Base-by-base conservation (phyloP, 2,797 vertebrate genomes). In the Danio albolineatus region DNA sequence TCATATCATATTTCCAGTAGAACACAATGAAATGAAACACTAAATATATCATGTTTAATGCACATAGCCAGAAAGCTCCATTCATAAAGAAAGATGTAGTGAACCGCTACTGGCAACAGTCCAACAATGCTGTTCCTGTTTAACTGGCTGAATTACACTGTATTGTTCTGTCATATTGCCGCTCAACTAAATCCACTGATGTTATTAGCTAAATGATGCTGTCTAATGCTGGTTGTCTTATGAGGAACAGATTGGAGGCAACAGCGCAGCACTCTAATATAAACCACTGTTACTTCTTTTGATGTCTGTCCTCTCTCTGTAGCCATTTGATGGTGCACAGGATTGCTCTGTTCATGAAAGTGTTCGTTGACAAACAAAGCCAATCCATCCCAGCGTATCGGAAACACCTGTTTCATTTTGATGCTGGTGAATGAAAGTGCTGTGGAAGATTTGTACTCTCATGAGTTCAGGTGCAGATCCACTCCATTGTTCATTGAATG, bases 221-320 rank as follows among this genome's bases (percentile, higher is more conserved):
- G 86, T 78, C 85, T 91, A 88, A 91, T 90, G 74, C 64, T 78
- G 41, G 36, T 79, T 76, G 76, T 73, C 83, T 90, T 88, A 92
- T 91, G 86, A 87, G 82, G 87, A 92, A 85, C 90, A 93, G 90
- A 92, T 85, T 90, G 84, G 59, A 74, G 73, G 69, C 41, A 71
- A 75, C 60, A 76, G 80, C 75, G n/a, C 76, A 48, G 56, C 48
- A 73, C 83, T 85, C 82, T 87, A 86, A 90, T 87, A 83, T 81
- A 88, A 78, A 61, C 39, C 66, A 70, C 17, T 49, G 16, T 39
- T 48, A 62, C 16, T 43, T 13, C 73, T 57, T 10, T 39, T 44
- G 73, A 78, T 41, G 54, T 7, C 13, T 49, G 1, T 54, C 61
- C 21, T 87, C 46, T 76, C 43, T 59, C 75, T 79, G 3, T 48